Conservation (phyloP, 2,797 vertebrate genomes). For the Florisuga fusca region DNA sequence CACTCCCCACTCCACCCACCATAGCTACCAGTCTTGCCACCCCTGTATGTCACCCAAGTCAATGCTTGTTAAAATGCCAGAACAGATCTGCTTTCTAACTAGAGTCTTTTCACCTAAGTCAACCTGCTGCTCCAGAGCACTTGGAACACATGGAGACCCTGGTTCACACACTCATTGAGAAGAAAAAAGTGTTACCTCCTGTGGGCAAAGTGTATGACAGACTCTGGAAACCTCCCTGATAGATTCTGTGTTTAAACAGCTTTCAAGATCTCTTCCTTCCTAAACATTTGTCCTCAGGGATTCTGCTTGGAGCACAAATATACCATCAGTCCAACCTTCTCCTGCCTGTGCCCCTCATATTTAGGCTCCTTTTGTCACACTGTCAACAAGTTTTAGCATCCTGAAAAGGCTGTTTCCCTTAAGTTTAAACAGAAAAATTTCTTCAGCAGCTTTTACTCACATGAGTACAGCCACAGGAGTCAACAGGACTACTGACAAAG, state of each 20-base stretch:
- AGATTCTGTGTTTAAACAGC: background rate
- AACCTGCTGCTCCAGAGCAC: background rate
- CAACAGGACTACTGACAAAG: background rate
- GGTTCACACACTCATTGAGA: background rate
- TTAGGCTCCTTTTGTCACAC: background rate
- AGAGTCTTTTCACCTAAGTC: background rate
- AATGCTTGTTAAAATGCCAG: background rate
- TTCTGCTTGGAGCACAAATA: background rate
- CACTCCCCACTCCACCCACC: background rate
- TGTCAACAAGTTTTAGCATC: background rate
- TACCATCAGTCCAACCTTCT: background rate
- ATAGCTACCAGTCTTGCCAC: background rate
- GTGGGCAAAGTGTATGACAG: background rate
- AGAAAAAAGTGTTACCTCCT: background rate
- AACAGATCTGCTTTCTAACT: constrained; percentile 6
- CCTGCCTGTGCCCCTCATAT: background rate
- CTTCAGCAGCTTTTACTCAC: constrained; percentile 8
- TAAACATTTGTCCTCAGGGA: background rate
- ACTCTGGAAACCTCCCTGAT: background rate
- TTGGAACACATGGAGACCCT: background rate
- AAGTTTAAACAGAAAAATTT: background rate
- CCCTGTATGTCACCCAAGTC: background rate
- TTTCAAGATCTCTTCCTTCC: background rate
- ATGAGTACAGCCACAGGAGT: background rate
- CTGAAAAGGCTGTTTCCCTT: background rate